These are phyloP conservation scores for Setophaga kirtlandii DNA, from an alignment of 2,113 vertebrate species.

Conservation along the genomic window DNA sequence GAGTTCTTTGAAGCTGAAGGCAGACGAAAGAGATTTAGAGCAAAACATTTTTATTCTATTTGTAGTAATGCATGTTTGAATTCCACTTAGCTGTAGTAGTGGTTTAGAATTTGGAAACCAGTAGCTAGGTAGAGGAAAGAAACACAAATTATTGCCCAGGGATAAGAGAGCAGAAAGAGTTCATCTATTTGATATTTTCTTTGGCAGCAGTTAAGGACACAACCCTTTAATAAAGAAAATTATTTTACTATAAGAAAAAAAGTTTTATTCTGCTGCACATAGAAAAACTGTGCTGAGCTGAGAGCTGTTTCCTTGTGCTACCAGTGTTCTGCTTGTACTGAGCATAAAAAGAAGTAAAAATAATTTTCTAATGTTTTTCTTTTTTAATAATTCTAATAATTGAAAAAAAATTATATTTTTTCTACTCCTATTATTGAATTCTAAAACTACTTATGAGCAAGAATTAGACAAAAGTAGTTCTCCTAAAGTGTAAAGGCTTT, in stretches of 20 bases:
- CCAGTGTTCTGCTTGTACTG: background rate
- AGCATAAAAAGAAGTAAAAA: background rate
- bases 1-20: background rate
- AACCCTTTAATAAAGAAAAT: background rate
- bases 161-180: background rate
- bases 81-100: background rate
- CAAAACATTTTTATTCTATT: slow-evolving; percentile 23
- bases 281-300: background rate
- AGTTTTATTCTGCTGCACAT: background rate
- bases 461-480: background rate
- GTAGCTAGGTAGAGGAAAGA: background rate
- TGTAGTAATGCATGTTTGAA: background rate
- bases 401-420: background rate
- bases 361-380: background rate
- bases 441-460: background rate
- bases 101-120: background rate
- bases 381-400: background rate
- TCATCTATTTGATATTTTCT: background rate
- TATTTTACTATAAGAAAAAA: background rate
- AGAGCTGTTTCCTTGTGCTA: background rate
- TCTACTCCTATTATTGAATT: background rate
- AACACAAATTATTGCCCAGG: background rate
- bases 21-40: background rate
- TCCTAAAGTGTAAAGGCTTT: background rate
- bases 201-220: background rate